A percentile compares a stretch with the other conserved stretches of the same genome.
Conservation (phyloP, 2,113 vertebrate genomes). For the Dascyllus trimaculatus region DNA sequence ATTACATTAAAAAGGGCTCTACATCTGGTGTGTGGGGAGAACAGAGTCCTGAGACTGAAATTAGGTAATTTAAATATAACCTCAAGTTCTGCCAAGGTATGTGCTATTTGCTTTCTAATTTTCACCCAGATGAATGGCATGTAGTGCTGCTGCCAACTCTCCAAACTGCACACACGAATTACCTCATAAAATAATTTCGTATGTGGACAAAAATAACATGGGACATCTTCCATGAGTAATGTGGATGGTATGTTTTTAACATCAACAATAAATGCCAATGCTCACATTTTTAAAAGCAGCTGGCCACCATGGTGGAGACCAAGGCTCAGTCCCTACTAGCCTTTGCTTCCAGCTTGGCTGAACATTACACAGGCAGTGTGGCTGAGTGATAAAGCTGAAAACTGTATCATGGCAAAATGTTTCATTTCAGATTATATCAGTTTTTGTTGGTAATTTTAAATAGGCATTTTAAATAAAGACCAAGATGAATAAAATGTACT, state of each 20-base stretch:
- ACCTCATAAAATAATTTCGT: constrained; percentile 26
- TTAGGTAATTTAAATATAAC: constrained; percentile 35
- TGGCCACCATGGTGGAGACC: no score
- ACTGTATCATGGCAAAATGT: no score
- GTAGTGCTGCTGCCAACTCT: background rate
- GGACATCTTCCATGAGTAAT: background rate
- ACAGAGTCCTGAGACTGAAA: constrained; percentile 1
- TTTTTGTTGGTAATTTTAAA: no score
- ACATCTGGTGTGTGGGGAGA: background rate
- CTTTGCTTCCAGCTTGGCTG: no score
- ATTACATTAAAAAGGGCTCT: constrained; percentile 8
- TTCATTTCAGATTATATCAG: no score
- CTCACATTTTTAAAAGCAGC: background rate
- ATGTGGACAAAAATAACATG: background rate
- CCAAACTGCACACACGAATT: constrained; percentile 17
- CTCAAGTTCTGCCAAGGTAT: constrained; percentile 11
- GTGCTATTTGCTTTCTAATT: constrained; percentile 27
- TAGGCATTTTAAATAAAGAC: no score
- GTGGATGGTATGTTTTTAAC: background rate
- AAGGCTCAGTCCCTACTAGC: no score
- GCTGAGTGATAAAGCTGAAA: no score
- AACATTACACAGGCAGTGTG: no score
- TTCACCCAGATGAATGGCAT: constrained; percentile 8
- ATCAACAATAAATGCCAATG: background rate
- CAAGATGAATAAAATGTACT: no score